Base-by-base conservation (phyloP, 2,113 vertebrate genomes). In the Tachysurus vachellii region DNA sequence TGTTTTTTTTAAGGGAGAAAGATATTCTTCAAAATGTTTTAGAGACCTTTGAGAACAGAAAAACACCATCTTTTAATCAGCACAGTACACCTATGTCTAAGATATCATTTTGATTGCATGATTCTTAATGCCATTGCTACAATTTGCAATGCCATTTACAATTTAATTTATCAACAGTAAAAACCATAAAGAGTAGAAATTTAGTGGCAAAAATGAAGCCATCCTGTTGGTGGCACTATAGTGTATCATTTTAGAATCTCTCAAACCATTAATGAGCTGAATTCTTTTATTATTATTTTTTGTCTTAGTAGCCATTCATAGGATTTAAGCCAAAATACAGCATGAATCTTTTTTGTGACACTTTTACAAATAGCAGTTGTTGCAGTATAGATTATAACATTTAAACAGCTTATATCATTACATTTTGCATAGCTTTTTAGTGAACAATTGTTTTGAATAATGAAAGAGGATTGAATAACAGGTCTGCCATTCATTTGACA, bases 11-110 rank as follows among this genome's bases (percentile, higher is more conserved):
- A 9, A 26, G 66, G 86, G 92, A 91, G 90, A 85, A 70, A 82
- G 81, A 92, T 93, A 7, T 95, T 93, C 92, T 94, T 95, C 93
- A 93, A 83, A 89, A 87, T 80, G 88, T 89, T 88, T 88, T 86
- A 89, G 66, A 79, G 71, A 91, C 92, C 93, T 90, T 84, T 26
- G 89, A 92, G 91, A 71, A 82, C 8, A 64, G 68, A 87, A 87
- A 19, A 11, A 19, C 26, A 85, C 85, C 84, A 90, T 90, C 88
- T 91, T 90, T 80, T 81, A 88, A 88, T 87, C 86, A 85, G 31
- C 28, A 90, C 84, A 88, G 90, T 82, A 75, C 86, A 85, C 75
- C 53, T 68, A 85, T 59, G 89, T 61, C 85, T 80, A 21, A 50
- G 75, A 87, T 81, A 88, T 42, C n/a, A 3, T 86, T 81, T 85